Base-by-base conservation (phyloP, 2,888 invertebrate species). In the Drosophila anceps region DNA sequence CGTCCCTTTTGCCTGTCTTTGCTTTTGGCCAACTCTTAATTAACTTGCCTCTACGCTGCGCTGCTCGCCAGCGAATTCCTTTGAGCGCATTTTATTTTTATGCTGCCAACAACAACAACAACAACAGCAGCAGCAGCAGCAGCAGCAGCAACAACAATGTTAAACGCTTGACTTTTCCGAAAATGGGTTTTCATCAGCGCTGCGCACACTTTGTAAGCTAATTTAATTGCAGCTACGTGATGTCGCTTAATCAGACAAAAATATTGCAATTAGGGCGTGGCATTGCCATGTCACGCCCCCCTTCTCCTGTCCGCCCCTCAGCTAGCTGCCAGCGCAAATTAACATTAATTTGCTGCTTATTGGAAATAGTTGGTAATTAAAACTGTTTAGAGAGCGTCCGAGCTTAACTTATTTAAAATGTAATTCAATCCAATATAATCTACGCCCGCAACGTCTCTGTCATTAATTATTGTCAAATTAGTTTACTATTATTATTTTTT, bases 161-260 rank as follows among this genome's bases (percentile, higher is more conserved):
- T 79, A 82, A 90, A 85, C 51, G 86, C 69, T 79, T 72, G 69
- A 83, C 67, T 71, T 77, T 69, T 33, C 63, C 58, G 37, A 82
- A 68, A 82, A 63, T 80, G 88, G 65, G 64, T 89, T 88, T 87
- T 73, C 88, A 84, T 73, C 82, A 81, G 59, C 54, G 65, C 57
- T 48, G 10, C 57, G 65, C 66, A 46, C 82, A 81, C 78, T 80
- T 80, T 82, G 81, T 83, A 81, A 71, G 89, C 79, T 88, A 84
- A 84, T 90, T 84, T 84, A 84, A 84, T 84, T 90, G 85, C 76
- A 73, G 83, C 79, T 79, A 84, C 90, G 90, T 84, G 88, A 73
- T 72, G 80, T 76, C 80, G 90, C 72, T 72, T 76, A 80, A 79
- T 80, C 69, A 71, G 76, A 43, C 64, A 62, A 76, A 80, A 82